Evolutionary conservation across 1,140 invertebrate species (phyloP), one percentile per base, ranked within the genome.

Genomic region (Planococcus citri): DNA sequence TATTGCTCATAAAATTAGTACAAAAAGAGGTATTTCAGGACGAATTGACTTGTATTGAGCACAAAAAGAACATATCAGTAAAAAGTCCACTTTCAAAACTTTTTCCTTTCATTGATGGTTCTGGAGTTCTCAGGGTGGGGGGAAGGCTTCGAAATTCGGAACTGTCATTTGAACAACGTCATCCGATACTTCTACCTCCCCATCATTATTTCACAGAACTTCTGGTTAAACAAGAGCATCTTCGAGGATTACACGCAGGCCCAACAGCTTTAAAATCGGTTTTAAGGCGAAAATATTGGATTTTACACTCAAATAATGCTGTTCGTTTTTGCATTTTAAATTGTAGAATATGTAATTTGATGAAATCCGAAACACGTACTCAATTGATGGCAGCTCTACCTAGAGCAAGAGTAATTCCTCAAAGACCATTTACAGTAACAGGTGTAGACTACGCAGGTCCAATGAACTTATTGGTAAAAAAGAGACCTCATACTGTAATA

Each of bases 51-150:
- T 3, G 0, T 8, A 4, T 69, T 6, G 1, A 8, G 1, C 9
- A 6, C 0, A 24, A 14, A 57, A 57, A 14, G n/a, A 22, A 69
- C 1, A 9, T 61, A 0, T 27, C 33, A 57, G 1, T 14, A 22
- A 61, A 12, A 1, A 60, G 69, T 25, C 3, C 17, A 0, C 21
- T 70, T 17, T 10, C 21, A 14, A 1, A 22, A 0, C 22, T 70
- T 27, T 22, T 14, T 21, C 69, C 69, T 21, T 70, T 70, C 17
- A 20, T 70, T 8, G 58, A 70, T 33, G 51, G 25, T 9, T 25
- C 29, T 14, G 71, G 70, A 4, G 1, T 72, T 1, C 8, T 71
- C 10, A n/a, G 71, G 14, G 71, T 72, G 14, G 71, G 70, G 70
- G 71, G 21, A n/a, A 24, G 70, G 3, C 17, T 70, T 22, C 14